These are phyloP conservation scores for Poeciliopsis retropinna DNA, from an alignment of 2,113 vertebrate species.

Conservation along the genomic window DNA sequence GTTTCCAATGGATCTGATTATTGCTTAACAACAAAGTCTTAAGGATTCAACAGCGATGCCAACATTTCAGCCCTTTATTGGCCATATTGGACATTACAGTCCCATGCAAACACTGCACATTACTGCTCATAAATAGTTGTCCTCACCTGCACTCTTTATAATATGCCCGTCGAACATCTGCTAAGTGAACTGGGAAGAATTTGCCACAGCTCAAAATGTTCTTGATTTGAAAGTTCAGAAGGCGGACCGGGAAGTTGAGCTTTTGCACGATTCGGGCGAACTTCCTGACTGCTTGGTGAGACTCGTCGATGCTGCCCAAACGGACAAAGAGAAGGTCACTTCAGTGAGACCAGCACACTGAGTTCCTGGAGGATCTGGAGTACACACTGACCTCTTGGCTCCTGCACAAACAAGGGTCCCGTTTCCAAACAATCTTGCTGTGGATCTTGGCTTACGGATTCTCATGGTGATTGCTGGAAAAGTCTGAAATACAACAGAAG, in stretches of 20 bases:
- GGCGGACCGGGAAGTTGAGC: slow-evolving; percentile 89
- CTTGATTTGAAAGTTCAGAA: slow-evolving; percentile 90
- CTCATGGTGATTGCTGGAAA: slow-evolving; percentile 88
- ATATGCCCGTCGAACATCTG: slow-evolving; percentile 83
- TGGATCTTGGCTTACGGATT: slow-evolving; percentile 89
- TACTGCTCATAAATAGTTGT: background rate
- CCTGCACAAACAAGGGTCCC: slow-evolving; percentile 78
- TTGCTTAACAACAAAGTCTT: too few species aligned
- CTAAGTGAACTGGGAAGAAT: slow-evolving; percentile 81
- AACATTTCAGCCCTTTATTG: too few species aligned
- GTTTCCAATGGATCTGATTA: too few species aligned
- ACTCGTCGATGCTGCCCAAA: slow-evolving; percentile 83
- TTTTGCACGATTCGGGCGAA: slow-evolving; percentile 89
- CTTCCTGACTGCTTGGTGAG: slow-evolving; percentile 85
- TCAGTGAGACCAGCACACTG: background rate
- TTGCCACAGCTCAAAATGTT: slow-evolving; percentile 88
- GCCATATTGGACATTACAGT: too few species aligned
- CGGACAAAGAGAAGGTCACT: background rate
- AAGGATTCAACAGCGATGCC: too few species aligned
- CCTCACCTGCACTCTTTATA: slow-evolving; percentile 86
- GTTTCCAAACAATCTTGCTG: slow-evolving; percentile 45
- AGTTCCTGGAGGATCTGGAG: background rate
- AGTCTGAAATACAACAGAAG: slow-evolving; percentile 69
- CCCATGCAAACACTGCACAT: too few species aligned
- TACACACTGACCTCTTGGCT: background rate